Evolutionary conservation across 2,797 vertebrate species (phyloP).

Genomic region (Falco concolor): DNA sequence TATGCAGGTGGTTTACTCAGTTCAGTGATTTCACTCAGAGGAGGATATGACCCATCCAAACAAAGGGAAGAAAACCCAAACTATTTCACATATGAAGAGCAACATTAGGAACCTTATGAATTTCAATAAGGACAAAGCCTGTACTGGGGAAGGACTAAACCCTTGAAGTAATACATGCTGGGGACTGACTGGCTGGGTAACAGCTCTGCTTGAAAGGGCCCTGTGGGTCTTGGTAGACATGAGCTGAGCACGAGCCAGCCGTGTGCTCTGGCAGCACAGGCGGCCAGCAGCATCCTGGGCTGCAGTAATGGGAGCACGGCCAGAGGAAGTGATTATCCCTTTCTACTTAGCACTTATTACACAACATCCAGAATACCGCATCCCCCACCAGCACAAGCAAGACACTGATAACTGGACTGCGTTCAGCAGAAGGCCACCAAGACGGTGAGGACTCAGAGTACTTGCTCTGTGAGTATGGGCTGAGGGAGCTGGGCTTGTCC

Average conservation of each 20-base stretch:
- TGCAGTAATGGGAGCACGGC: background rate
- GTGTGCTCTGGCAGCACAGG: no score
- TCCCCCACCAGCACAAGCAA: background rate
- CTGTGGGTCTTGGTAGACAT: no score
- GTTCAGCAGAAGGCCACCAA: background rate
- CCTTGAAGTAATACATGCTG: background rate
- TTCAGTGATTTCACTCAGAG: background rate
- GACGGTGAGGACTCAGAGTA: background rate
- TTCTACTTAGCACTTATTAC: background rate
- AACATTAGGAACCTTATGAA: background rate
- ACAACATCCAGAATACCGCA: background rate
- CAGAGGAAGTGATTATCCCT: background rate
- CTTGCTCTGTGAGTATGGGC: background rate
- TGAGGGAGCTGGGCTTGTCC: background rate
- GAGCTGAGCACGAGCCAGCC: no score
- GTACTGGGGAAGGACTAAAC: background rate
- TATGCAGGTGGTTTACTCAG: background rate
- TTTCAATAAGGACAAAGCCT: background rate
- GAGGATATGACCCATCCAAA: background rate
- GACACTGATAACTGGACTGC: background rate
- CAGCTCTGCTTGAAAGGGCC: no score
- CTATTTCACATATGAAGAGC: background rate
- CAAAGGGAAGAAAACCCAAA: background rate
- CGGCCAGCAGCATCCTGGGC: background rate
- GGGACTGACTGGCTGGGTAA: background rate